Conservation (phyloP, 53 echinoderm and acorn worm genomes). For the Holothuria leucospilota region DNA sequence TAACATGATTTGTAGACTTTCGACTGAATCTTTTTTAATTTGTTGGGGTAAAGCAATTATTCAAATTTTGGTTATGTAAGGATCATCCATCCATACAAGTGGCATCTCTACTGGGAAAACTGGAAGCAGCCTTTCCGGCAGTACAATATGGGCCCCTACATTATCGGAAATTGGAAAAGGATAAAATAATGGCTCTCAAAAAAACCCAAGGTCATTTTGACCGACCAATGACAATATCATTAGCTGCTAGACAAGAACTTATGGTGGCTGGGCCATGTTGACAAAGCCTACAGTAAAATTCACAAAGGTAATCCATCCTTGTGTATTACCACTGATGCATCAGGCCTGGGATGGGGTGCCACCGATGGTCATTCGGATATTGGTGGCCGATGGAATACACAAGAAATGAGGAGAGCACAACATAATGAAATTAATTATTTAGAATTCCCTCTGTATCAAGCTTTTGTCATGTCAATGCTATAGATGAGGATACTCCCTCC, state of each 20-base stretch:
- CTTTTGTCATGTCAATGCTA: too few relatives aligned
- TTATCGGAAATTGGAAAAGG: too few relatives aligned
- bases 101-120: too few relatives aligned
- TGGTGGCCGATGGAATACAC: constrained; percentile 18
- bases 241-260: neutral
- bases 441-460: too few relatives aligned
- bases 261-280: constrained; percentile 15
- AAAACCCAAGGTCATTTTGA: constrained; percentile 9
- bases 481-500: too few relatives aligned
- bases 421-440: constrained; percentile 33
- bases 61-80: too few relatives aligned
- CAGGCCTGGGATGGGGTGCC: constrained; percentile 3
- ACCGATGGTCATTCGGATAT: neutral
- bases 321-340: neutral
- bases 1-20: too few relatives aligned
- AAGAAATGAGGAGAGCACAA: neutral
- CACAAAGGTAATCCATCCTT: neutral
- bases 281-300: constrained; percentile 4
- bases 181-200: constrained; percentile 19
- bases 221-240: constrained; percentile 9
- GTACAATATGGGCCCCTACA: too few relatives aligned
- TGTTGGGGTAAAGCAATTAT: too few relatives aligned
- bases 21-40: too few relatives aligned
- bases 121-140: too few relatives aligned
- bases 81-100: too few relatives aligned